Evolutionary conservation across 2,888 invertebrate genomes (phyloP), one percentile per base, ranked within the genome.

Genomic region (Diloba caeruleocephala): DNA sequence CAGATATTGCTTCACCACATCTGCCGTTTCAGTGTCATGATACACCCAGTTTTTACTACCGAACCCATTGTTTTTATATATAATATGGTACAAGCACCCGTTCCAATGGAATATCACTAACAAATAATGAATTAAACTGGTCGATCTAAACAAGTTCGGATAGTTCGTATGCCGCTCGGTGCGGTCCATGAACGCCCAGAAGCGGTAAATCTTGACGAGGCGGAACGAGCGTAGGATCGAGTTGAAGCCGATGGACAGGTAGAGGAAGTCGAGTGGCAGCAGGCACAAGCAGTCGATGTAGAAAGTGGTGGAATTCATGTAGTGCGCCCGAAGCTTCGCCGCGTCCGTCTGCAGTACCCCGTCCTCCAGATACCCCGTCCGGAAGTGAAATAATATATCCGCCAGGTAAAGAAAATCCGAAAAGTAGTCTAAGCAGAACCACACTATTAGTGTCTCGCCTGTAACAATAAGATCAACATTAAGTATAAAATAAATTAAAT

Each of bases 61-160:
- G 93, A 98, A 98, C 76, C 98, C 98, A 94, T 98, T 97, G 94
- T 98, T 98, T 94, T 98, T 98, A 95, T 97, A 96, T 88, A 98
- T 98, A 89, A 99, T 97, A 95, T 98, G 98, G 94, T 98, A 99
- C 91, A 99, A 95, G 94, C 99, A 99, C 85, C 99, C 99, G 94
- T 99, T 99, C 99, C 99, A 99, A 95, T 99, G 99, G 94, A 99
- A 99, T 93, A 99, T 98, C 94, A 98, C 98, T 94, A 99, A 95
- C 85, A 99, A 96, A 95, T 98, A 98, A 95, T 99, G 98, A 92
- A 98, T 97, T 89, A 98, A 95, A 91, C 97, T 97, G 80, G 97
- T 96, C 79, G 98, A 97, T 85, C 97, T 96, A 94, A 98, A 98
- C 82, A 99, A 95, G 94, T 99, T 99, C 70, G 99, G 99, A 94